Evolutionary conservation across 2,113 vertebrate genomes (phyloP).

Genomic region (Orientallactaga bullata): DNA sequence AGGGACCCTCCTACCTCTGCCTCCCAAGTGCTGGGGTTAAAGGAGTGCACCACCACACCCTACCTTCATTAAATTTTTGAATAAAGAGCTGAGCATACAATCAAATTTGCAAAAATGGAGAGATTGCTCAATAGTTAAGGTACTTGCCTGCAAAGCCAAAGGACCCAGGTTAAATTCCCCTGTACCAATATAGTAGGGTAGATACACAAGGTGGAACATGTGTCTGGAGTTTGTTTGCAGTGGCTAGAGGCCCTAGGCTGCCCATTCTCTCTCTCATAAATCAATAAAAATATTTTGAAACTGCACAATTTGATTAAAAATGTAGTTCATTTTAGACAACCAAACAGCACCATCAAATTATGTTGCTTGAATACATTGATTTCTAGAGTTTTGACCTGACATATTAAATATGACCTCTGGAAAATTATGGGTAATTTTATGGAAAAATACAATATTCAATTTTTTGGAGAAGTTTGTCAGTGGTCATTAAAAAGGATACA

Average conservation of each 20-base stretch:
- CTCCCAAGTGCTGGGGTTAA: too few species aligned
- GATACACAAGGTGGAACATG: too few species aligned
- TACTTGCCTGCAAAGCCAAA: too few species aligned
- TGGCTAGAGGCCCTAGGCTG: too few species aligned
- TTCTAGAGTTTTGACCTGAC: background rate
- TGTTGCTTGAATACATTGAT: background rate
- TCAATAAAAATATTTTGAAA: background rate
- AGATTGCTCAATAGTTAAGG: too few species aligned
- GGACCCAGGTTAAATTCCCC: too few species aligned
- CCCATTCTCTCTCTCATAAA: too few species aligned
- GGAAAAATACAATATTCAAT: background rate
- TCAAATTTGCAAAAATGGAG: too few species aligned
- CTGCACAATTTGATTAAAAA: background rate
- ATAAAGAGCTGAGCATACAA: background rate
- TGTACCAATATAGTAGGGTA: too few species aligned
- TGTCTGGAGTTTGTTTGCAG: too few species aligned
- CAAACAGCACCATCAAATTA: background rate
- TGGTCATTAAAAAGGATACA: background rate
- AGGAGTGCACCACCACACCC: too few species aligned
- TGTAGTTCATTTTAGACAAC: background rate
- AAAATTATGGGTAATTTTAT: background rate
- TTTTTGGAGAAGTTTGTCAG: background rate
- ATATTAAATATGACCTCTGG: constrained; percentile 10
- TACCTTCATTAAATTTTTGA: background rate
- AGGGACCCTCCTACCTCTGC: too few species aligned